Evolutionary conservation across 2,113 vertebrate genomes (phyloP), one percentile per base, ranked within the genome.

Genomic region (Oenanthe melanoleuca): DNA sequence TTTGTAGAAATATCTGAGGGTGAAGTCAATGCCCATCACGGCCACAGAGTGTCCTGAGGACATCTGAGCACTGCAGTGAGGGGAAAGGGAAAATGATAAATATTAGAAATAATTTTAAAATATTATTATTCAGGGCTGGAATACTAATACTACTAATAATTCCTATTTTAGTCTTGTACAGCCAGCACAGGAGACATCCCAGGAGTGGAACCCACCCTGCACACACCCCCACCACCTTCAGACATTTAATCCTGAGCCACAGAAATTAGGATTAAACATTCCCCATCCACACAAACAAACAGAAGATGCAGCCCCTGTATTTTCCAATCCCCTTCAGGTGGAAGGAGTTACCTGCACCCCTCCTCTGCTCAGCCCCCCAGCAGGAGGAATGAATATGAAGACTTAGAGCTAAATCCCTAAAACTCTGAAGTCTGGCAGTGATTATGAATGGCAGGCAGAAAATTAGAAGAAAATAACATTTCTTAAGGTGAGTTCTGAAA

Each of bases 21-120:
- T 99, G 96, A 99, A 99, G 97, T 99, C 99, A 4, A 99, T 99
- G 77, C 99, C 99, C 99, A 99, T 99, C 55, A 99, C 99, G 7
- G 99, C 99, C 56, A 99, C 98, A 0, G 99, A 99, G 63, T 99
- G 99, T 40, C 99, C 99, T 34, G 98, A 92, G 69, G 99, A 99
- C 97, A 98, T 98, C 97, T 99, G 98, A 13, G 98, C 95, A 44
- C 98, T 99, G 82, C 34, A 92, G 6, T n/a, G 52, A 50, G 47
- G 50, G 5, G 1, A 50, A 59, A 22, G 12, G 14, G 16, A 5
- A 42, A 34, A 55, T 3, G 1, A 23, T 3, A 34, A 44, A 44
- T 12, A 34, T 14, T 79, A 22, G 2, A 3, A 52, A 42, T 17
- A 52, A 40, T 8, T 8, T 5, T 5, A 50, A 55, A 29, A 12